These are phyloP conservation scores for Melanophora roralis DNA, from an alignment of 2,888 invertebrate genomes.

Conservation along the genomic window DNA sequence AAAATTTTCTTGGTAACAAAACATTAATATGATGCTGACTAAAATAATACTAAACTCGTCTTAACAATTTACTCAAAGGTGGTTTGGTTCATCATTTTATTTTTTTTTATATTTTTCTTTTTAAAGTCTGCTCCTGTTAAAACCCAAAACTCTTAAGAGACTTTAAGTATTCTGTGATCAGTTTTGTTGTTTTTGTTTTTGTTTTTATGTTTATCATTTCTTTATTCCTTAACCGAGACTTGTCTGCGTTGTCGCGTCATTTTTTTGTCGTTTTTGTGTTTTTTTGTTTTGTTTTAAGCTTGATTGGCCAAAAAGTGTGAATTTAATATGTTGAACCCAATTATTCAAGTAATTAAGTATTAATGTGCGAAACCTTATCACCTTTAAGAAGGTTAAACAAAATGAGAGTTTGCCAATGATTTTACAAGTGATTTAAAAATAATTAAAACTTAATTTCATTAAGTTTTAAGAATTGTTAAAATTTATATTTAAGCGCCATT, in stretches of 20 bases:
- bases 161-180: not conserved
- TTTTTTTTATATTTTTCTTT: conserved; percentile 17
- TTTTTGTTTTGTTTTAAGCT: conserved; percentile 53
- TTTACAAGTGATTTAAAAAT: conserved; percentile 71
- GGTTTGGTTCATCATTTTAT: conserved; percentile 47
- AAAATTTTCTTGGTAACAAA: conserved; percentile 35
- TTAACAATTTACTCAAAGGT: conserved; percentile 54
- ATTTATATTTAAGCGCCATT: conserved; percentile 24
- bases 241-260: conserved; percentile 40
- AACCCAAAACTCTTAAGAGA: too few relatives aligned
- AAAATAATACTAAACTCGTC: not conserved
- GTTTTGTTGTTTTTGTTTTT: conserved; percentile 7
- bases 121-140: conserved; percentile 41
- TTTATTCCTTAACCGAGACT: conserved; percentile 23
- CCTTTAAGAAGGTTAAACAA: conserved; percentile 68
- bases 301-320: conserved; percentile 63
- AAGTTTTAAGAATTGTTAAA: not conserved
- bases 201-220: not conserved
- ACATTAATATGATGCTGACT: not conserved
- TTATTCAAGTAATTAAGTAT: conserved; percentile 76
- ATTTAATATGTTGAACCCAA: conserved; percentile 74
- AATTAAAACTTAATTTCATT: conserved; percentile 17
- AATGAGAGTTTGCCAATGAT: conserved; percentile 66
- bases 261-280: conserved; percentile 32
- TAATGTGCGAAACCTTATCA: conserved; percentile 75